Base-by-base conservation (phyloP, 2,888 invertebrate species). In the Leptura quadrifasciata region DNA sequence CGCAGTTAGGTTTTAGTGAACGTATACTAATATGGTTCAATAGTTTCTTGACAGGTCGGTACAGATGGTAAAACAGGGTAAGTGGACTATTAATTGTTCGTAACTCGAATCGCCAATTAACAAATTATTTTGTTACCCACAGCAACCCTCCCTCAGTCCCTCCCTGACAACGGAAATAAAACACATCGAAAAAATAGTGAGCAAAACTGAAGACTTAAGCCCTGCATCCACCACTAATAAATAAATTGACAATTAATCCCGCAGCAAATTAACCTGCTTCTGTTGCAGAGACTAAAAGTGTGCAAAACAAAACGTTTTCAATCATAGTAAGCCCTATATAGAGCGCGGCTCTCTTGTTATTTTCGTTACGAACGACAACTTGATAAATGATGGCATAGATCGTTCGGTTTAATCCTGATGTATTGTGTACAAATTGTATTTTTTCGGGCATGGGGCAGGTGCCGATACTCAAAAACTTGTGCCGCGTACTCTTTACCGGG, bases 371-470 rank as follows among this genome's bases (percentile, higher is more conserved):
- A 10, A 39, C 21, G 63, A 63, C 63, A 39, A 39, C 39, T 63
- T 63, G 63, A 63, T 63, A 63, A 63, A 63, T 63, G 63, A 39
- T 39, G 39, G 63, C 63, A 18, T 39, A 39, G 20, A 63, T 39
- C 63, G 63, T 31, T 61, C 60, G 31, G 31, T 27, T 75, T 80
- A 79, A 79, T 79, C 79, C 75, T 79, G 79, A 81, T 79, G 76
- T 76, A 80, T 81, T 79, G 79, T 80, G 79, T 79, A 79, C 79
- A 79, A 79, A 79, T 77, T 74, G 76, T 72, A 60, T 75, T 77
- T 73, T 35, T 65, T 54, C 12, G 15, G 58, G 52, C 10, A 55
- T 12, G 55, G 54, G 57, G 54, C 71, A 61, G 27, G 31, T 61
- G 27, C 17, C 60, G 10, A 31, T 61, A 58, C n/a, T n/a, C 3